These are phyloP conservation scores for Rhodinocichla rosea DNA, from an alignment of 2,113 vertebrate genomes.

Conservation along the genomic window DNA sequence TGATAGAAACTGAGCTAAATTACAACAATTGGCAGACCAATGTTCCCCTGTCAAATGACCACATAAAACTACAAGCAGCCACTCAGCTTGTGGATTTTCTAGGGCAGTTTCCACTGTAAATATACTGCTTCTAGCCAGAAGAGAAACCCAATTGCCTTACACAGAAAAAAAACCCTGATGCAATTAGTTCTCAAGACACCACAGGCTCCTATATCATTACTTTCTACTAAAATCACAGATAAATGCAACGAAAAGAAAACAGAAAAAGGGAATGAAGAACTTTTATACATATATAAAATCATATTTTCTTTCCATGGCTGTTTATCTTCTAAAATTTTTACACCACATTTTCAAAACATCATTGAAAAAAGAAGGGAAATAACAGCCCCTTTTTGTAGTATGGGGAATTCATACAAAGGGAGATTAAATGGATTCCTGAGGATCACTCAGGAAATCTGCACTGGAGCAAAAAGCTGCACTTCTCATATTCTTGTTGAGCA, in stretches of 20 bases:
- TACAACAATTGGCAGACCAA: not conserved
- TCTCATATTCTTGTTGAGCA: not conserved
- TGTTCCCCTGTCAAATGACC: not conserved
- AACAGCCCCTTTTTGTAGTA: not conserved
- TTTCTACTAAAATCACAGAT: not conserved
- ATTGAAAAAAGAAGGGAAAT: not conserved
- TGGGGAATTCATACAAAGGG: not conserved
- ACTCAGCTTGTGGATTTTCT: not conserved
- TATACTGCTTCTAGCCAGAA: not conserved
- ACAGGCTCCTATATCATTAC: not conserved
- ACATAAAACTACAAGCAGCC: not conserved
- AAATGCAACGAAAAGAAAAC: not conserved
- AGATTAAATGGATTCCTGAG: not conserved
- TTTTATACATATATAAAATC: not conserved
- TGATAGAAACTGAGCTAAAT: not conserved
- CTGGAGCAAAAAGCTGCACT: not conserved
- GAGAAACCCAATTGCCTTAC: not conserved
- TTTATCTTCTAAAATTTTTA: not conserved
- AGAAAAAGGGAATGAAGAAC: not conserved
- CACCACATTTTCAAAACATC: not conserved
- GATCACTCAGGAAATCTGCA: not conserved
- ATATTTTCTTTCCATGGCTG: not conserved
- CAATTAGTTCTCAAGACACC: not conserved
- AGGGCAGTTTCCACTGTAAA: not conserved
- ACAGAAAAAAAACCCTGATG: fast-evolving